phyloP scores from a whole-genome alignment of 2,888 invertebrate species.

The Dusona sp. region DNA sequence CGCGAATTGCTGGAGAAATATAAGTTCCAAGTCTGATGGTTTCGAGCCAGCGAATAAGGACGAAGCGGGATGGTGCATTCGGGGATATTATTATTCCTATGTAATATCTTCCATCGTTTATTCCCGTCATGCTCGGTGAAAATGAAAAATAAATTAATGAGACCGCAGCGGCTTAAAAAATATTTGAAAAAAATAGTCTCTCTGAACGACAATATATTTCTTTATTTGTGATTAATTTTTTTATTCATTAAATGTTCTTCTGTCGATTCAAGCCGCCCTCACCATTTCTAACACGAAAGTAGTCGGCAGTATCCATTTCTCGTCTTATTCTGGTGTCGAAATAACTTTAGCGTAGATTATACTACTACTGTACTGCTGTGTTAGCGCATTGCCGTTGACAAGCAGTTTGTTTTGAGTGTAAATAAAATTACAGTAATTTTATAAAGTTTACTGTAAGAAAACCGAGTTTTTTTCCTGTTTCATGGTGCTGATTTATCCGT shows the following conservation, averaged over 20 bases:
- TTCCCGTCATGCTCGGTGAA: background rate
- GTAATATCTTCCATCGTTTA: slow-evolving; percentile 20
- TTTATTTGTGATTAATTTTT: background rate
- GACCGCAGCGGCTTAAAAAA: background rate
- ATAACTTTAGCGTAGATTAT: background rate
- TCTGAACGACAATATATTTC: background rate
- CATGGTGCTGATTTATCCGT: background rate
- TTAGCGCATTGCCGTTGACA: background rate
- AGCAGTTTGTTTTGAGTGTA: background rate
- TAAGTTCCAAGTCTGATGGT: slow-evolving; percentile 27
- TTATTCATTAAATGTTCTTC: background rate
- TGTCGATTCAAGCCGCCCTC: background rate
- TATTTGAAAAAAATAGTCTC: background rate
- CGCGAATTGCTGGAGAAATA: slow-evolving; percentile 49
- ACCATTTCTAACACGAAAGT: background rate
- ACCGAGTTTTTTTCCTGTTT: background rate
- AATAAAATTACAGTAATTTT: background rate
- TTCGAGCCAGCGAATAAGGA: slow-evolving; percentile 12
- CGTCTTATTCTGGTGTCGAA: too few relatives aligned
- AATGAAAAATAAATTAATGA: slow-evolving; percentile 14
- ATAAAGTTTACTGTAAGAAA: background rate
- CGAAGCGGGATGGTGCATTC: slow-evolving; percentile 13
- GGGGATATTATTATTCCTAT: slow-evolving; percentile 13
- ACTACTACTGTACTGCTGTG: background rate
- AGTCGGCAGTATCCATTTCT: background rate